Conservation (phyloP, 1,140 invertebrate genomes). For the Homalodisca vitripennis region DNA sequence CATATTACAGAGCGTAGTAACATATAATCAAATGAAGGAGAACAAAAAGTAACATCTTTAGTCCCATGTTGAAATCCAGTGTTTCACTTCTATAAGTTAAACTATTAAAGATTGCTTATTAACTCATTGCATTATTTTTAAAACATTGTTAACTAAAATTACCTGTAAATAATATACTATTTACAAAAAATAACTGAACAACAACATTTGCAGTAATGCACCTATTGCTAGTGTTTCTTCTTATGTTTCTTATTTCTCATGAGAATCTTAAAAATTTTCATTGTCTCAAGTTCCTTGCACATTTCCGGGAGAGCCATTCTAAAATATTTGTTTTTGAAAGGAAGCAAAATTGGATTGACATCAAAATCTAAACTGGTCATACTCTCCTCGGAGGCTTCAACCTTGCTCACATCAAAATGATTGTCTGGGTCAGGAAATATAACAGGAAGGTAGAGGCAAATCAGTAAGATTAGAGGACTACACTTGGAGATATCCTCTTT, state of each 20-base stretch:
- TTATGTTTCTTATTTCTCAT: constrained; percentile 5
- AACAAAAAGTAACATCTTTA: too few relatives aligned
- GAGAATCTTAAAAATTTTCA: neutral
- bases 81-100: too few relatives aligned
- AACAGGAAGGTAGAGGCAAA: neutral
- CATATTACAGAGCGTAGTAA: too few relatives aligned
- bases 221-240: neutral
- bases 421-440: constrained; percentile 2
- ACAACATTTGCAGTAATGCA: neutral
- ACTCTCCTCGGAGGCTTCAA: neutral
- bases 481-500: constrained; percentile 8
- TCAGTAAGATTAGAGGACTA: neutral
- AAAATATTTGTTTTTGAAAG: neutral
- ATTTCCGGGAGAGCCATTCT: neutral
- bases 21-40: too few relatives aligned
- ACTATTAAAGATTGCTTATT: neutral
- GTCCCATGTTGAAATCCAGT: too few relatives aligned
- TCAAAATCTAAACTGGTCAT: neutral
- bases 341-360: neutral
- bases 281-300: neutral
- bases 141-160: neutral
- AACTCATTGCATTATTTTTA: neutral
- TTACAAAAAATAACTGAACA: neutral
- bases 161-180: neutral
- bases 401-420: constrained; percentile 14